phyloP scores from a whole-genome alignment of 2,797 vertebrate genomes.

The Numenius phaeopus region DNA sequence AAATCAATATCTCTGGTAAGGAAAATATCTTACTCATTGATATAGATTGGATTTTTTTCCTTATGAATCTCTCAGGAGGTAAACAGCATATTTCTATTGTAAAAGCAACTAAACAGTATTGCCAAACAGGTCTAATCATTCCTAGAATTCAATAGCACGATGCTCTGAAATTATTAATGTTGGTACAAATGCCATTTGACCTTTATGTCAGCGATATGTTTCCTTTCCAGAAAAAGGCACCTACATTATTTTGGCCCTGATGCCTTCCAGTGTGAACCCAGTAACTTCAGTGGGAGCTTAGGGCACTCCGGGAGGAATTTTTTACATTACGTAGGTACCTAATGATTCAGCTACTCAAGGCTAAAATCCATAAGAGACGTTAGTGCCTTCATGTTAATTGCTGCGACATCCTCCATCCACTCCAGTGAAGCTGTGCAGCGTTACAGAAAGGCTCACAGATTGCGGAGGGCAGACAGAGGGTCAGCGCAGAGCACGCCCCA shows the following conservation, averaged over 20 bases:
- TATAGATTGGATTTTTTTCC: conserved; percentile 62
- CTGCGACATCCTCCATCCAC: not conserved
- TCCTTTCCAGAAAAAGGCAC: conserved; percentile 1
- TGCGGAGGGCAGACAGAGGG: not conserved
- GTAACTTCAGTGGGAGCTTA: not conserved
- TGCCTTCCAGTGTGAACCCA: not conserved
- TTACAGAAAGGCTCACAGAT: not conserved
- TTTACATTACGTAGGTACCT: not conserved
- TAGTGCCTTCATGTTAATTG: not conserved
- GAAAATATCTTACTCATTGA: conserved; percentile 76
- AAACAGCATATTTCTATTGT: conserved; percentile 60
- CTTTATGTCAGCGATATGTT: not conserved
- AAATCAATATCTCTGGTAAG: conserved; percentile 75
- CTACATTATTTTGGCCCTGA: not conserved
- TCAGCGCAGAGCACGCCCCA: not conserved
- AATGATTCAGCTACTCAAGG: conserved; percentile 12
- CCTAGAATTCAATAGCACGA: conserved; percentile 38
- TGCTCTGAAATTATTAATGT: conserved; percentile 56
- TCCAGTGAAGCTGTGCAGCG: not conserved
- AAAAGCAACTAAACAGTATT: conserved; percentile 41
- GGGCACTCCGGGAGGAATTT: not conserved
- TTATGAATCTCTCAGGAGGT: conserved; percentile 70
- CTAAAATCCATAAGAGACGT: not conserved
- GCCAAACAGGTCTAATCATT: conserved; percentile 50
- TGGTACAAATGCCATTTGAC: conserved; percentile 55